Evolutionary conservation across 2,797 vertebrate species (phyloP).

Genomic region (Takifugu ocellatus): DNA sequence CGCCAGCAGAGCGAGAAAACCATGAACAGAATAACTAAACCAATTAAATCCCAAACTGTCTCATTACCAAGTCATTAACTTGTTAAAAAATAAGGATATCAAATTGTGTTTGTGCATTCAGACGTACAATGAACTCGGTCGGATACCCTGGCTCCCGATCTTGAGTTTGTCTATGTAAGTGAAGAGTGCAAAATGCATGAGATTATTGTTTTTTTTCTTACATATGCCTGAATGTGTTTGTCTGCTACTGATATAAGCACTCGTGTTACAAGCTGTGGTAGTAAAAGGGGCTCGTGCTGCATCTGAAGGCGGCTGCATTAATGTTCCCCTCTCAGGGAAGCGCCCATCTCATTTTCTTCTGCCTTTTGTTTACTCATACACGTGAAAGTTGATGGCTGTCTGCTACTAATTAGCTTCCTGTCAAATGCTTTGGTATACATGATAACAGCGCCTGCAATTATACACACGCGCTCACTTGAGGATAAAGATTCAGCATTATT

Average conservation of each 20-base stretch:
- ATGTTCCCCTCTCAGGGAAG: neutral
- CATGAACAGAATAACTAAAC: too few relatives aligned
- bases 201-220: constrained; percentile 2
- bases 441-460: constrained; percentile 19
- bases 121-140: too few relatives aligned
- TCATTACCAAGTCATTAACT: too few relatives aligned
- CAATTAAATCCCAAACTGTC: too few relatives aligned
- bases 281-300: constrained; percentile 1
- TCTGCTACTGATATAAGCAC: constrained; percentile 26
- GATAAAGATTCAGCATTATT: constrained; percentile 10
- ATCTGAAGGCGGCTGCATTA: constrained; percentile 7
- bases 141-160: too few relatives aligned
- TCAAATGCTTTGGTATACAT: constrained; percentile 9
- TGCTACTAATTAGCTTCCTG: constrained; percentile 37
- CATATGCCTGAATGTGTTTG: constrained; percentile 7
- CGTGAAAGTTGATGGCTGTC: constrained; percentile 6
- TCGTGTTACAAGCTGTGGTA: constrained; percentile 3
- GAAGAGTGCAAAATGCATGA: neutral
- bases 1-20: too few relatives aligned
- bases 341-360: constrained; percentile 14
- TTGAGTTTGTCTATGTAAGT: neutral
- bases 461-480: constrained; percentile 21
- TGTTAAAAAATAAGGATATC: too few relatives aligned
- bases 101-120: too few relatives aligned
- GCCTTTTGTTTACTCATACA: constrained; percentile 28